Conservation (phyloP, 2,888 invertebrate species). For the Cerastis rubricosa region DNA sequence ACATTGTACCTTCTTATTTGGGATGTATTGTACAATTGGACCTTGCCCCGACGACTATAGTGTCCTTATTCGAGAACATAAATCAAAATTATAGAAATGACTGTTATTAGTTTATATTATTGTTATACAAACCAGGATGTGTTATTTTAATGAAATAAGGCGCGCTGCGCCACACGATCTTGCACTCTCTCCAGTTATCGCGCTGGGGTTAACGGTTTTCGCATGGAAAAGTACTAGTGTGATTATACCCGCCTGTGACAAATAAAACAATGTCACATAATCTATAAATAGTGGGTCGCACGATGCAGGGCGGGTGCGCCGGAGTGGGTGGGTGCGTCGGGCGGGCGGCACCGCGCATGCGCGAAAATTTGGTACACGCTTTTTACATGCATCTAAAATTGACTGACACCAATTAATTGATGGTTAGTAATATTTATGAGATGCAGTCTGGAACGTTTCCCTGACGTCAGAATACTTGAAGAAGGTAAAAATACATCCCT, state of each 20-base stretch:
- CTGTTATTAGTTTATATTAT: conserved; percentile 12
- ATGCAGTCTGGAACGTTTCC: conserved; percentile 47
- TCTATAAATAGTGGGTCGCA: conserved; percentile 83
- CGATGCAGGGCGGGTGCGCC: conserved; percentile 75
- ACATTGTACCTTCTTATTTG: conserved; percentile 23
- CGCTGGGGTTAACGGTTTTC: conserved; percentile 84
- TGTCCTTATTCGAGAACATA: conserved; percentile 13
- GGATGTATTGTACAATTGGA: conserved; percentile 13
- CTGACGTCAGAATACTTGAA: conserved; percentile 58
- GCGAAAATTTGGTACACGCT: conserved; percentile 83
- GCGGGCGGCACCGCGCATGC: conserved; percentile 67
- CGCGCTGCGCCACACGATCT: conserved; percentile 57
- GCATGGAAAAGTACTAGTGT: conserved; percentile 87
- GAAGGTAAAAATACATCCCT: conserved; percentile 33
- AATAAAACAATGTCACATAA: conserved; percentile 87
- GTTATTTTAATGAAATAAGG: conserved; percentile 46
- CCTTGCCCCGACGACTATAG: conserved; percentile 7
- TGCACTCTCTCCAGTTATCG: conserved; percentile 79
- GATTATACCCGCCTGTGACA: conserved; percentile 76
- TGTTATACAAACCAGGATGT: conserved; percentile 43
- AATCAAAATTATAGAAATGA: conserved; percentile 19
- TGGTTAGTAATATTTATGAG: conserved; percentile 65
- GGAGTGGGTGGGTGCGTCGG: conserved; percentile 70
- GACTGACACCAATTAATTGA: conserved; percentile 78
- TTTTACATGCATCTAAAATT: conserved; percentile 79